These are phyloP conservation scores for Nephila pilipes DNA, from an alignment of 1,140 invertebrate species.

Conservation along the genomic window DNA sequence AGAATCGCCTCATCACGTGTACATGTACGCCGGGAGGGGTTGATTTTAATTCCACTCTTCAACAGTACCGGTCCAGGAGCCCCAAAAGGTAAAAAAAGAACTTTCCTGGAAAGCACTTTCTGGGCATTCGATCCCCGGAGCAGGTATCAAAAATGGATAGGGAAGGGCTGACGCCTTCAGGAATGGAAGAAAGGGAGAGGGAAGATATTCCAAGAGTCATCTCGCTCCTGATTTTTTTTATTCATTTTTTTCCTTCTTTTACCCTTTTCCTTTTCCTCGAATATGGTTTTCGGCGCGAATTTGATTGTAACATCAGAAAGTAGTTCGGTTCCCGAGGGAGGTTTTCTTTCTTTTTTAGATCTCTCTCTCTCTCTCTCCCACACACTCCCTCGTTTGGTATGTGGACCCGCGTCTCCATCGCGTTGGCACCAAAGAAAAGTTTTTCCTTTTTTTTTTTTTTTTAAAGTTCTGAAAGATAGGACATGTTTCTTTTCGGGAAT, in stretches of 20 bases:
- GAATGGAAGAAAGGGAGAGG: not conserved
- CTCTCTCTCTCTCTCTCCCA: not conserved
- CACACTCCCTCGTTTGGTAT: not conserved
- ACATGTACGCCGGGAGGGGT: not conserved
- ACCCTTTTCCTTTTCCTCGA: not conserved
- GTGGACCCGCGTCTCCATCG: not conserved
- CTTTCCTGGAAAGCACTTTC: not conserved
- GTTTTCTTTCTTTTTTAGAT: not conserved
- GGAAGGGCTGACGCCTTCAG: not conserved
- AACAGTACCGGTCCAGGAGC: too few species aligned
- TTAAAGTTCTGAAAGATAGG: not conserved
- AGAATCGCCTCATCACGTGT: not conserved
- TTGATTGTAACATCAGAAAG: conserved; percentile 35
- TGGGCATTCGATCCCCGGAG: not conserved
- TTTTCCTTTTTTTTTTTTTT: not conserved
- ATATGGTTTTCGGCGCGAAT: conserved; percentile 14
- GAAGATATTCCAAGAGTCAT: too few species aligned
- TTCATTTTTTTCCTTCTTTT: not conserved
- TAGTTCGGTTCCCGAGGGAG: not conserved
- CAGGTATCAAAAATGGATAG: not conserved
- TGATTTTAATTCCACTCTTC: conserved; percentile 11
- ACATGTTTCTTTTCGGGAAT: not conserved
- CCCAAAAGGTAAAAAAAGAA: too few species aligned
- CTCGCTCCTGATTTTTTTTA: not conserved
- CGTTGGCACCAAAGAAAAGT: not conserved